Conservation (phyloP, 2,797 vertebrate genomes). For the Orientallactaga sibirica region DNA sequence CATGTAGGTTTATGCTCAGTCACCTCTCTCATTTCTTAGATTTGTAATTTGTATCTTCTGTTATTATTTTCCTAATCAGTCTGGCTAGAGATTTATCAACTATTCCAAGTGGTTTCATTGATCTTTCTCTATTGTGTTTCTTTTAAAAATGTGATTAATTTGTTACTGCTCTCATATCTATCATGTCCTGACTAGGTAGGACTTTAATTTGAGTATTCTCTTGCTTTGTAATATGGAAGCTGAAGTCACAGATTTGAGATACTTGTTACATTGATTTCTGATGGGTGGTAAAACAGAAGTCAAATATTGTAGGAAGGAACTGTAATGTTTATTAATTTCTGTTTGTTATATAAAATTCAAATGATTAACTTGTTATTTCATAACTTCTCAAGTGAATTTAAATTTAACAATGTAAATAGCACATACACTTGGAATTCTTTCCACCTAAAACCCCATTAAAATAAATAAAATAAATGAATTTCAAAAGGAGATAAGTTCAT, state of each 20-base stretch:
- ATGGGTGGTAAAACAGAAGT: not conserved
- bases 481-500: not conserved
- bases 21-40: not conserved
- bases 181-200: not conserved
- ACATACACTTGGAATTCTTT: not conserved
- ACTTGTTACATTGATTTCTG: constrained; percentile 11
- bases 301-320: not conserved
- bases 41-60: not conserved
- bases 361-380: not conserved
- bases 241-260: not conserved
- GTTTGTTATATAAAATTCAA: not conserved
- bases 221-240: not conserved
- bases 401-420: not conserved
- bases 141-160: constrained; percentile 18
- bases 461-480: not conserved
- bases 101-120: constrained; percentile 6
- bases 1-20: not conserved
- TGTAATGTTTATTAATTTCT: not conserved
- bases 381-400: not conserved
- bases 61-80: not conserved
- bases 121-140: not conserved
- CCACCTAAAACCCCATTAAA: not conserved
- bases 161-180: not conserved
- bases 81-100: not conserved
- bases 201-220: constrained; percentile 26